Evolutionary conservation across 1,140 invertebrate species (phyloP), one percentile per base, ranked within the genome.

Genomic region (Drosophila mojavensis): DNA sequence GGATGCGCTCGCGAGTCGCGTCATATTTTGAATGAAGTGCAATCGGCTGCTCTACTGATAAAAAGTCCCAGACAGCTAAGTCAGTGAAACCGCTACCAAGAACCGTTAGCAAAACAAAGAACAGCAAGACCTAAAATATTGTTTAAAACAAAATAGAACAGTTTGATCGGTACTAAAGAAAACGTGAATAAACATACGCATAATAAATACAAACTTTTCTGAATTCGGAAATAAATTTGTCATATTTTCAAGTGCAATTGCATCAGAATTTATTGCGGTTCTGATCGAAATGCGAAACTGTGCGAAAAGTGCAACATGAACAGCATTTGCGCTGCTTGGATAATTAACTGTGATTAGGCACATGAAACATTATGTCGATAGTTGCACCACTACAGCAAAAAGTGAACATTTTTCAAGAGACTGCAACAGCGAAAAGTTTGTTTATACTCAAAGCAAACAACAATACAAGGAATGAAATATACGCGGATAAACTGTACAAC

Each of bases 301-400:
- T 50, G 15, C 15, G 15, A 36, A 54, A 39, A 36, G 7, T 4
- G 15, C 53, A 55, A 17, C 10, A 41, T 1, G 36, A 63, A 56
- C 13, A 36, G 7, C n/a, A 47, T 30, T 11, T 11, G 10, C n/a
- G 24, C 28, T 60, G 55, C 20, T 30, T 41, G 36, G 55, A 55
- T 68, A 43, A 63, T 65, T 59, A 64, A 55, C 39, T 59, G 71
- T 64, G 55, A 68, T 61, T n/a, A 59, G 54, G 41, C 60, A 39
- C 59, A 20, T 5, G 15, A 77, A 74, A 83, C 75, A 91, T 86
- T 90, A 91, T 91, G 90, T 90, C 85, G 79, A 91, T 91, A 88
- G 90, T 91, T 45, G 80, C 85, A 59, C 91, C 90, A 45, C 73
- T 90, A 64, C 82, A 91, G 55, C 82, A 79, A 47, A 91, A 90